These are phyloP conservation scores for Scaptomyza cyrtandrae DNA, from an alignment of 2,888 invertebrate genomes.

Conservation along the genomic window DNA sequence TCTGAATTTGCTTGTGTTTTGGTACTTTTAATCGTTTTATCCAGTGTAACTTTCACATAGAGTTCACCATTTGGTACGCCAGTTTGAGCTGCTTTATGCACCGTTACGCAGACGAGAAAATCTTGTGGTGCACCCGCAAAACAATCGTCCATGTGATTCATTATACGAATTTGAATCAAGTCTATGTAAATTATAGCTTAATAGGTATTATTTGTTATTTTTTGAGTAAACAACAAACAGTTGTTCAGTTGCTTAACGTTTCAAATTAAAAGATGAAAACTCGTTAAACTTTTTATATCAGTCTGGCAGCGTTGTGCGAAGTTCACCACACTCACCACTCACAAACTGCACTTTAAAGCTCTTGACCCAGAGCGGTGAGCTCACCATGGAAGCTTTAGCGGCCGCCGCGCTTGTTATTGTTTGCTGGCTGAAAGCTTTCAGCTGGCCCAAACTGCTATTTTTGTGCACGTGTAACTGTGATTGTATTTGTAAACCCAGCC, in stretches of 20 bases:
- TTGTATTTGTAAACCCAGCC: slow-evolving; percentile 23
- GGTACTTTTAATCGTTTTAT: slow-evolving; percentile 87
- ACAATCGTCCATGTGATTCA: slow-evolving; percentile 78
- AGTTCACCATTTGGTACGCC: slow-evolving; percentile 86
- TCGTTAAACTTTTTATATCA: not conserved
- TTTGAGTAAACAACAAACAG: slow-evolving; percentile 22
- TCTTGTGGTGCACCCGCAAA: slow-evolving; percentile 82
- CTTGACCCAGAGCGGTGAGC: slow-evolving; percentile 23
- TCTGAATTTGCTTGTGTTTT: slow-evolving; percentile 86
- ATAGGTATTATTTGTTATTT: not conserved
- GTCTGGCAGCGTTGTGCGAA: slow-evolving; percentile 40
- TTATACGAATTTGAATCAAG: slow-evolving; percentile 24
- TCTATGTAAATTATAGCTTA: not conserved
- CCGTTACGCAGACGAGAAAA: slow-evolving; percentile 87
- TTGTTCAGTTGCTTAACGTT: slow-evolving; percentile 10
- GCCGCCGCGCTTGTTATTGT: slow-evolving; percentile 26
- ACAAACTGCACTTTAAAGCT: slow-evolving; percentile 54
- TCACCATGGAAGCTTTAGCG: slow-evolving; percentile 36
- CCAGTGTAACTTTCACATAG: slow-evolving; percentile 87
- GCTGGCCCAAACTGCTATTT: slow-evolving; percentile 54
- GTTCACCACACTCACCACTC: slow-evolving; percentile 21
- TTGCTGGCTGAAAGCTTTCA: slow-evolving; percentile 53
- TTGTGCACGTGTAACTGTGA: slow-evolving; percentile 25
- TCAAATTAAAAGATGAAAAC: not conserved
- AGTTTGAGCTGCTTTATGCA: slow-evolving; percentile 88